Conservation (phyloP, 2,797 vertebrate species). For the Premnoplex brunnescens region DNA sequence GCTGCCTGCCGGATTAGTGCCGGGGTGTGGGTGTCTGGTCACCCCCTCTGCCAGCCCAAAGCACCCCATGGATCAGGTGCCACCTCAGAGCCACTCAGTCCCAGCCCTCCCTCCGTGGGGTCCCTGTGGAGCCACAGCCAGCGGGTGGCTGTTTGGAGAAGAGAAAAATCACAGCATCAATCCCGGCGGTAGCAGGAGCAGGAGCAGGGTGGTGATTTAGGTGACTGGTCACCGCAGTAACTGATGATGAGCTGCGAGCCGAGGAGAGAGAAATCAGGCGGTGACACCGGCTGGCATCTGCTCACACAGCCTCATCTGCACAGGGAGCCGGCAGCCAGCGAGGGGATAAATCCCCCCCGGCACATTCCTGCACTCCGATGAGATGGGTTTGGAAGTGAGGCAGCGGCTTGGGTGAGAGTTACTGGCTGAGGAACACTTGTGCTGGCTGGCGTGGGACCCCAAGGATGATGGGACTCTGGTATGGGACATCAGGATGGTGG, state of each 20-base stretch:
- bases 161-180: neutral
- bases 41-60: neutral
- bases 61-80: neutral
- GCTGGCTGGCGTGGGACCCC: neutral
- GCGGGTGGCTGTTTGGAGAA: neutral
- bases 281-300: neutral
- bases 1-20: neutral
- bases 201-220: slow-evolving; percentile 19
- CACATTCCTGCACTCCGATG: neutral
- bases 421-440: neutral
- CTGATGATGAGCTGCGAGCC: slow-evolving; percentile 22
- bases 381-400: neutral
- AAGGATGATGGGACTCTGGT: neutral
- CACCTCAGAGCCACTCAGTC: neutral
- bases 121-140: neutral
- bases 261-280: slow-evolving; percentile 15
- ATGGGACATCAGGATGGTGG: neutral
- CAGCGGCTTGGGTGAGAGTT: neutral
- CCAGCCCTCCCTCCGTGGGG: neutral
- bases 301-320: neutral
- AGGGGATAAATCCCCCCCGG: slow-evolving; percentile 22
- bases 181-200: neutral
- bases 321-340: neutral
- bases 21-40: neutral
- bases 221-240: neutral